Evolutionary conservation across 2,797 vertebrate genomes (phyloP).

Genomic region (Danionella dracula): DNA sequence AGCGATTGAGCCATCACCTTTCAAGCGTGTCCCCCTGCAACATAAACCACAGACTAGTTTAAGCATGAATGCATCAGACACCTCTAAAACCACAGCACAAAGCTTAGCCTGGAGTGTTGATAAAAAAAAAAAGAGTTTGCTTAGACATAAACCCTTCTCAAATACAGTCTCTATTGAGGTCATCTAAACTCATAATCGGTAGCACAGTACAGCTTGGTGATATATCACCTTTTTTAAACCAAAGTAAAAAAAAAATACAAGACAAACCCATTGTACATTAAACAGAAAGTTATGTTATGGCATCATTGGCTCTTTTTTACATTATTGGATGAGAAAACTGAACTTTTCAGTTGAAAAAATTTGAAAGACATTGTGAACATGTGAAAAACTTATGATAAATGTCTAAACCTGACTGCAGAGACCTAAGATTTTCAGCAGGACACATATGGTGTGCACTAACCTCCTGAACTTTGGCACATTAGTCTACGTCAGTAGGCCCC

Average conservation of each 20-base stretch:
- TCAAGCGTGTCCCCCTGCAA: constrained; percentile 23
- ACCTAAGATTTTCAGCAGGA: neutral
- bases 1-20: constrained; percentile 41
- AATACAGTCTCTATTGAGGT: neutral
- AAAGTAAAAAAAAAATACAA: no score
- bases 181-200: constrained; percentile 14
- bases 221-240: no score
- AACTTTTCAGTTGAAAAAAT: no score
- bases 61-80: constrained; percentile 18
- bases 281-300: no score
- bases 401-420: no score
- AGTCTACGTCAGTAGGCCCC: constrained; percentile 21
- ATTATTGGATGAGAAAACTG: no score
- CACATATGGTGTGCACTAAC: constrained; percentile 21
- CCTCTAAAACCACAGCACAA: constrained; percentile 20
- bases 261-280: no score
- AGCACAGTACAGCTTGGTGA: no score
- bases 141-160: neutral
- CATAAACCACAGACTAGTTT: constrained; percentile 28
- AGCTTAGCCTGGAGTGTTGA: neutral
- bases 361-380: no score
- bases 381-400: no score
- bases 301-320: no score
- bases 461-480: constrained; percentile 29
- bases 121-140: neutral